A percentile compares a stretch with the other conserved stretches of the same genome.
These are phyloP conservation scores for Coremacera marginata DNA, from an alignment of 2,888 invertebrate genomes.

Conservation along the genomic window DNA sequence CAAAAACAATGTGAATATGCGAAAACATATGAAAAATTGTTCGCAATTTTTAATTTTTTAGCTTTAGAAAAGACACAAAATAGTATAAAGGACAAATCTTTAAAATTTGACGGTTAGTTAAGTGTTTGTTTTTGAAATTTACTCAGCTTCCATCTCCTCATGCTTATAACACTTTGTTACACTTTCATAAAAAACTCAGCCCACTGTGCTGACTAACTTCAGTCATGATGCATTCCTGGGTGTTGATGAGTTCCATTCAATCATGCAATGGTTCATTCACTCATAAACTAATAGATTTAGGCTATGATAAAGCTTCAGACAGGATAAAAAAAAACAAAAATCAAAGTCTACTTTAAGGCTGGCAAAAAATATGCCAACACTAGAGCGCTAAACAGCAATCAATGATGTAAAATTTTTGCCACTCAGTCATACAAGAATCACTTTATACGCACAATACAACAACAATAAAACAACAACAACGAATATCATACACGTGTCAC, in stretches of 20 bases:
- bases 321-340: conserved; percentile 46
- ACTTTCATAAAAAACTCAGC: neutral
- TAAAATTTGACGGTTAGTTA: too few species aligned
- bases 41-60: too few species aligned
- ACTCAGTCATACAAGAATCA: conserved; percentile 19
- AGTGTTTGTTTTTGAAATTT: neutral
- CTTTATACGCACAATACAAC: conserved; percentile 29
- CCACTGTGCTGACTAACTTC: neutral
- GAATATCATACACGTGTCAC: conserved; percentile 61
- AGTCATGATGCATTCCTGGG: neutral
- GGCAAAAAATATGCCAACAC: conserved; percentile 31
- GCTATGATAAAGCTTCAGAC: neutral
- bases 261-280: conserved; percentile 19
- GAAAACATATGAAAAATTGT: too few species aligned
- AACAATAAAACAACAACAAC: conserved; percentile 31
- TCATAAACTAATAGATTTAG: conserved; percentile 33
- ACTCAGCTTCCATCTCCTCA: neutral
- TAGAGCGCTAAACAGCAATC: conserved; percentile 29
- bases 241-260: conserved; percentile 26
- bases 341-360: conserved; percentile 60
- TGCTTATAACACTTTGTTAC: neutral
- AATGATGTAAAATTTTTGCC: conserved; percentile 17
- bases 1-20: too few species aligned
- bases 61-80: too few species aligned
- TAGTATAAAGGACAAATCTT: too few species aligned